A percentile compares a stretch with the other conserved stretches of the same genome.
Conservation (phyloP, 2,797 vertebrate genomes). For the Falco biarmicus region DNA sequence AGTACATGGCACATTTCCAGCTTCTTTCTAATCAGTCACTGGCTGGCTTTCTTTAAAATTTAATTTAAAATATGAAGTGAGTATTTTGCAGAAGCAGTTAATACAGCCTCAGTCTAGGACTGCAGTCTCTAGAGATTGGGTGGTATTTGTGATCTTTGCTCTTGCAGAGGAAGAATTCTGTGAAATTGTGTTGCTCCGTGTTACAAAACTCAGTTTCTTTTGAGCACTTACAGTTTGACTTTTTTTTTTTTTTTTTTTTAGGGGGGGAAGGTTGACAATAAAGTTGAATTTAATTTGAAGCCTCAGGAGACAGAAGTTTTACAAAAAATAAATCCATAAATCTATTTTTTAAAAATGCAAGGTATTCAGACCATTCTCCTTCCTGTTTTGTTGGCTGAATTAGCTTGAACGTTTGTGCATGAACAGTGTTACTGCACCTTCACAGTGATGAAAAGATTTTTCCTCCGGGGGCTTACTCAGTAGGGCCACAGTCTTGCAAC, state of each 20-base stretch:
- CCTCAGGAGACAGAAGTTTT: not conserved
- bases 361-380: not conserved
- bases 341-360: rapidly evolving
- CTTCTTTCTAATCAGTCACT: not conserved
- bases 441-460: rapidly evolving
- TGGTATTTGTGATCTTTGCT: not conserved
- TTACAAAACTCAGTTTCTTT: not conserved
- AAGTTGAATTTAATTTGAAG: not conserved
- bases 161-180: not conserved
- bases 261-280: not conserved
- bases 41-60: not conserved
- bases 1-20: not conserved
- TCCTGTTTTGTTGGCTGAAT: not conserved
- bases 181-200: not conserved
- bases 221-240: not conserved
- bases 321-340: not conserved
- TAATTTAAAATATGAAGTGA: not conserved
- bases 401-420: not conserved
- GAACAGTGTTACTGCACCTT: not conserved
- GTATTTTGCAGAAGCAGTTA: not conserved
- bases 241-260: no score
- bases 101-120: not conserved
- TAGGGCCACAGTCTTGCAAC: not conserved
- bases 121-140: not conserved
- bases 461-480: not conserved